These are phyloP conservation scores for Chrysomela aeneicollis DNA, from an alignment of 2,888 invertebrate species.

Conservation along the genomic window DNA sequence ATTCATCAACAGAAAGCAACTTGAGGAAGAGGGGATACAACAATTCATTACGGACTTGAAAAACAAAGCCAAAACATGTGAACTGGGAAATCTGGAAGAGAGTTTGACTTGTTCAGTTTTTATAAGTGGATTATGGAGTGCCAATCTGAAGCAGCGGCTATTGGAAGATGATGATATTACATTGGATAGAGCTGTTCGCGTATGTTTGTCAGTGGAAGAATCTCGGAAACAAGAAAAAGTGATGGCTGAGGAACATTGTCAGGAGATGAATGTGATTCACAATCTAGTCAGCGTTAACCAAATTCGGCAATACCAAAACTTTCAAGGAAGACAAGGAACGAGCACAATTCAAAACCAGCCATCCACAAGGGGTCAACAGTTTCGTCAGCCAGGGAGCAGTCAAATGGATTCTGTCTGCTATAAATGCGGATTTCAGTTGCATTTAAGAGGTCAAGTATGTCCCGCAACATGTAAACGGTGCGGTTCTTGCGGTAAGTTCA, in stretches of 20 bases:
- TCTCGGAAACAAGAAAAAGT: too few relatives aligned
- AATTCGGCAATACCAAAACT: too few relatives aligned
- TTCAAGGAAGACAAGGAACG: neutral
- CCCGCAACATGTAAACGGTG: neutral
- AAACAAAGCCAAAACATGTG: conserved; percentile 4
- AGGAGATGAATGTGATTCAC: too few relatives aligned
- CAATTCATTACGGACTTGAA: neutral
- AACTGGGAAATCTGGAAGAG: neutral
- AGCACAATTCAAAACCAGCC: neutral
- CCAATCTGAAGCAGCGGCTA: neutral
- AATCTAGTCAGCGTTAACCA: too few relatives aligned
- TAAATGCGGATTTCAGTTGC: neutral
- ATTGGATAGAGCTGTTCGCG: neutral
- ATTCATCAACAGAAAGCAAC: conserved; percentile 5
- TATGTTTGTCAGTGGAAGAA: too few relatives aligned
- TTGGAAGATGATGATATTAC: neutral
- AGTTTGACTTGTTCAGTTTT: conserved; percentile 2
- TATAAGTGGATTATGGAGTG: neutral
- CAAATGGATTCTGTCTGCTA: neutral
- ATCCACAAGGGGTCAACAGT: neutral
- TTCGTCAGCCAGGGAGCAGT: neutral
- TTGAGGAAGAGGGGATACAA: neutral
- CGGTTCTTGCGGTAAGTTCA: neutral
- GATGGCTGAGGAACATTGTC: too few relatives aligned
- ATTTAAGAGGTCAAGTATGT: neutral